Base-by-base conservation (phyloP, 2,888 invertebrate species). In the Gryllus longicercus region DNA sequence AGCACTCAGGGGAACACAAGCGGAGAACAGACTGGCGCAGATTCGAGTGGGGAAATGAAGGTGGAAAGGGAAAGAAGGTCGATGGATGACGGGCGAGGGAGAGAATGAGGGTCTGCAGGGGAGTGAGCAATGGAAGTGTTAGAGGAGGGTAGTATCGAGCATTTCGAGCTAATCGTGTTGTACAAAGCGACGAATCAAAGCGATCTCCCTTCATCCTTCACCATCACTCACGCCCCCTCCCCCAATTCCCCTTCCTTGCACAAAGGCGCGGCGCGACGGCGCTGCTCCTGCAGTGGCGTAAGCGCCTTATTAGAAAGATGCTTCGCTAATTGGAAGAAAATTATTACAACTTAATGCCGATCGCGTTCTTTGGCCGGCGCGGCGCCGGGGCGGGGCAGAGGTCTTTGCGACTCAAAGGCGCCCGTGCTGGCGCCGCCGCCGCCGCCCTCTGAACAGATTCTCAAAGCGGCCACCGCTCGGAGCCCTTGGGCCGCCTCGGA, bases 241-340 rank as follows among this genome's bases (percentile, higher is more conserved):
- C 16, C 63, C 14, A n/a, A 63, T 14, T 63, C 16, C 16, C 63
- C 4, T 14, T 14, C 63, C 16, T 14, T 11, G 63, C 8, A n/a
- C 16, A 18, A 63, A 14, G 63, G 63, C 63, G 4, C 63, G 1
- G 16, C 16, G 63, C 18, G 63, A 0, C 63, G 3, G 3, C 18
- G 14, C n/a, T 63, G 14, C 16, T 14, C 63, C 63, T 18, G 63
- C 63, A 63, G 8, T n/a, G 63, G 63, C n/a, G 63, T n/a, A 63
- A 63, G 63, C 63, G 63, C 63, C 63, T 63, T 63, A 63, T 63
- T 63, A 63, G 63, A 63, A 63, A 63, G 63, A 63, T 63, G 63
- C 63, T 63, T 63, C 63, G n/a, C 63, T 63, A 63, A 63, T 63
- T 63, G 63, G 63, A 63, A 63, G 63, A 63, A 63, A 63, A 63